Base-by-base conservation (phyloP, 2,888 invertebrate species). In the Pedicia rivosa region DNA sequence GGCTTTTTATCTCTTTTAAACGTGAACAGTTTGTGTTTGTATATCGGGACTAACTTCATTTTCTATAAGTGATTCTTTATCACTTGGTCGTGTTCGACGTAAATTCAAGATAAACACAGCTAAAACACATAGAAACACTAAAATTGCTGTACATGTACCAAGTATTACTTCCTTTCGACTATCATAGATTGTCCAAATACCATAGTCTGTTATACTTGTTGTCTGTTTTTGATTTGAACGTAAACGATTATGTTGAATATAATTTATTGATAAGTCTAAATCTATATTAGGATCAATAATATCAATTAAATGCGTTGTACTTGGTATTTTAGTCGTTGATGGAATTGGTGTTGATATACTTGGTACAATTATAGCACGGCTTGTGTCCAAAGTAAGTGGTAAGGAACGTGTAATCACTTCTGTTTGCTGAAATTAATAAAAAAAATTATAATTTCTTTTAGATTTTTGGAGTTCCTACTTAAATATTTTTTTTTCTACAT, bases 381-480 rank as follows among this genome's bases (percentile, higher is more conserved):
- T 48, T 29, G 60, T 60, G 40, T 60, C 56, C 43, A 60, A 57
- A 28, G 52, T 51, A 3, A 60, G 47, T 22, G 59, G 59, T 30
- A 54, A 46, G 20, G 59, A 56, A 29, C 55, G 53, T 13, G 56
- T 55, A 57, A 55, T 56, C 41, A 49, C 43, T 10, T 56, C 57
- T 27, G 55, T 57, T 15, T 54, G 43, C 55, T 59, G 45, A n/a
- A 44, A 43, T 13, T 35, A 22, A 7, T 22, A 37, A 22, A 33
- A 40, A 37, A 27, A 34, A 34, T 8, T 19, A 34, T 7, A 20
- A n/a, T n/a, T n/a, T n/a, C n/a, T n/a, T n/a, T n/a, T n/a, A n/a
- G n/a, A n/a, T n/a, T n/a, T n/a, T n/a, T n/a, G n/a, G n/a, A n/a
- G n/a, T n/a, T n/a, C n/a, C n/a, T n/a, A n/a, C n/a, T n/a, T n/a